Evolutionary conservation across 2,888 invertebrate genomes (phyloP).

Genomic region (Drosophila suboccidentalis): DNA sequence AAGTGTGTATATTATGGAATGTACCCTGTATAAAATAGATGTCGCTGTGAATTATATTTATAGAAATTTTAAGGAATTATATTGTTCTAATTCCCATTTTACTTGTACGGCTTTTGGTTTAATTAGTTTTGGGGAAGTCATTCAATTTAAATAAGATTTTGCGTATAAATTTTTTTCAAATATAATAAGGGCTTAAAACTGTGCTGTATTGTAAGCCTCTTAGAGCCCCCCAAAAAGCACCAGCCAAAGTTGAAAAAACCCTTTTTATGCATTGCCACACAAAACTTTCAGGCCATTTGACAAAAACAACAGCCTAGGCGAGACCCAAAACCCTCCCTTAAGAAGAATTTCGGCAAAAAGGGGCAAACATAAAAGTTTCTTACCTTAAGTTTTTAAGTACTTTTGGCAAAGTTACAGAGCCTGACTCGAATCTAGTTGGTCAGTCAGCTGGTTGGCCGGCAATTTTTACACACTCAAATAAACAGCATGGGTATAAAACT

Average conservation of each 20-base stretch:
- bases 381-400: slow-evolving; percentile 77
- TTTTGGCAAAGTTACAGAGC: slow-evolving; percentile 54
- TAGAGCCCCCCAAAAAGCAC: slow-evolving; percentile 12
- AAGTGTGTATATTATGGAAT: slow-evolving; percentile 1
- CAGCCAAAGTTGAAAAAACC: slow-evolving; percentile 37
- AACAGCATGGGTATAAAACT: slow-evolving; percentile 65
- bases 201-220: slow-evolving; percentile 48
- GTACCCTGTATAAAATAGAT: not conserved
- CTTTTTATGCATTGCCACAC: slow-evolving; percentile 56
- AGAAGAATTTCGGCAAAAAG: slow-evolving; percentile 6
- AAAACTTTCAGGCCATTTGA: slow-evolving; percentile 66
- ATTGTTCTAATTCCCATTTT: not conserved
- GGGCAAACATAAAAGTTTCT: slow-evolving; percentile 50
- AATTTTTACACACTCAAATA: slow-evolving; percentile 43
- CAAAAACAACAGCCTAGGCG: slow-evolving; percentile 41
- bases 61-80: slow-evolving; percentile 1
- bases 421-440: slow-evolving; percentile 12
- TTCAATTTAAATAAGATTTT: slow-evolving; percentile 29
- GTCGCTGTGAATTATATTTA: not conserved
- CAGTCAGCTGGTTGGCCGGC: slow-evolving; percentile 12
- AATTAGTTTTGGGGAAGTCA: slow-evolving; percentile 37
- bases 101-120: not conserved
- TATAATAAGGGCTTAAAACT: slow-evolving; percentile 31
- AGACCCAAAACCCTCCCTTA: slow-evolving; percentile 12
- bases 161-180: not conserved